These are phyloP conservation scores for Saccopteryx bilineata DNA, from an alignment of 2,113 vertebrate species.

Conservation along the genomic window DNA sequence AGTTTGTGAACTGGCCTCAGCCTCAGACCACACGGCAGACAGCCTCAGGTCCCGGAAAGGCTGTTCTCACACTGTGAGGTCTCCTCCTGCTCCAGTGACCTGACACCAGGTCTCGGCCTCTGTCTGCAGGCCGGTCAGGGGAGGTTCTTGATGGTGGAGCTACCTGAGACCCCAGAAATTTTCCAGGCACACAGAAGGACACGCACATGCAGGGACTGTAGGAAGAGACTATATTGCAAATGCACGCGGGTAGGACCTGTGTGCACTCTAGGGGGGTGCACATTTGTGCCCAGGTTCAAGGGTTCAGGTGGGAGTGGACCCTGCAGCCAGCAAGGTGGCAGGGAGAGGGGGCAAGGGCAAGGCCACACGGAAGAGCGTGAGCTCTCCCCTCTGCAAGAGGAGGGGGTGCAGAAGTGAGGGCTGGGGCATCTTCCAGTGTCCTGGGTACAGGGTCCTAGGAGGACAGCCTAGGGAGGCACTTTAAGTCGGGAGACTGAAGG, in stretches of 20 bases:
- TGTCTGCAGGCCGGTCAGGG: no score
- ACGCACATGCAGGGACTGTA: background rate
- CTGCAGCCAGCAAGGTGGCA: background rate
- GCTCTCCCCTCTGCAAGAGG: background rate
- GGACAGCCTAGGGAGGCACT: no score
- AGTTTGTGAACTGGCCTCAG: rapidly evolving
- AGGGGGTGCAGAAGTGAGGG: rapidly evolving
- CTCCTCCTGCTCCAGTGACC: background rate
- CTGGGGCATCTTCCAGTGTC: rapidly evolving
- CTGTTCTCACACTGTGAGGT: rapidly evolving
- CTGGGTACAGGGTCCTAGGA: no score
- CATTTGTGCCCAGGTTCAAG: background rate
- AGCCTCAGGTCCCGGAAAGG: background rate
- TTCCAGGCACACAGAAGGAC: background rate
- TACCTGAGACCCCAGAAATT: background rate
- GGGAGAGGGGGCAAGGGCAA: rapidly evolving
- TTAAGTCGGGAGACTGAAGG: background rate
- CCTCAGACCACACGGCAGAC: background rate
- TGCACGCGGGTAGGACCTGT: rapidly evolving
- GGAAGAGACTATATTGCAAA: no score
- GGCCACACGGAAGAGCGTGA: no score
- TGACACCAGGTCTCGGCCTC: background rate
- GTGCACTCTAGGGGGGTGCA: rapidly evolving
- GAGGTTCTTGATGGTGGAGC: background rate
- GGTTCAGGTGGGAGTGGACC: rapidly evolving